Conservation (phyloP, 2,113 vertebrate species). For the Cyanoderma ruficeps region DNA sequence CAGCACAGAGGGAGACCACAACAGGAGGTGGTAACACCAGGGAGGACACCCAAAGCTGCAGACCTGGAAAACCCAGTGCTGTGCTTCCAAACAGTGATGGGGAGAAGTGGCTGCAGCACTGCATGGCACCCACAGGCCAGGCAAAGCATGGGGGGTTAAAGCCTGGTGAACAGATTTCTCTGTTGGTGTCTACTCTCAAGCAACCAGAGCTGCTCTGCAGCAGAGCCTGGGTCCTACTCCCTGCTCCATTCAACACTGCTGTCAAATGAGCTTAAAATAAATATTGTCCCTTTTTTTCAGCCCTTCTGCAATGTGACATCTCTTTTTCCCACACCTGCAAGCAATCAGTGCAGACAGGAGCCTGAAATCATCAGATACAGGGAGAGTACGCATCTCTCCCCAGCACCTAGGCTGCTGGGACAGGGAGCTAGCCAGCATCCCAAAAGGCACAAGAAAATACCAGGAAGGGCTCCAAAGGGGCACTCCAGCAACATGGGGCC, state of each 20-base stretch:
- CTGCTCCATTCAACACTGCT: not conserved
- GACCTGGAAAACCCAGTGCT: not conserved
- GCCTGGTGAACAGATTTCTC: not conserved
- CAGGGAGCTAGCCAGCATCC: not conserved
- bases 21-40: not conserved
- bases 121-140: not conserved
- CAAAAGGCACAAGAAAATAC: not conserved
- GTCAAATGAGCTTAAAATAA: not conserved
- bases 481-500: accelerated
- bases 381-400: not conserved
- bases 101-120: not conserved
- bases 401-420: not conserved
- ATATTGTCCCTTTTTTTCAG: not conserved
- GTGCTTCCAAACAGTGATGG: not conserved
- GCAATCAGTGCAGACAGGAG: accelerated
- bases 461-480: not conserved
- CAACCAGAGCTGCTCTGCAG: not conserved
- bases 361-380: not conserved
- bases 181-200: not conserved
- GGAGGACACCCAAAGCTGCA: not conserved
- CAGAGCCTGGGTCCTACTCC: not conserved
- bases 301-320: not conserved
- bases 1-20: not conserved
- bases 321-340: not conserved
- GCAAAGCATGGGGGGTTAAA: accelerated